These are phyloP conservation scores for Sitophilus oryzae DNA, from an alignment of 1,140 invertebrate species.

Conservation along the genomic window DNA sequence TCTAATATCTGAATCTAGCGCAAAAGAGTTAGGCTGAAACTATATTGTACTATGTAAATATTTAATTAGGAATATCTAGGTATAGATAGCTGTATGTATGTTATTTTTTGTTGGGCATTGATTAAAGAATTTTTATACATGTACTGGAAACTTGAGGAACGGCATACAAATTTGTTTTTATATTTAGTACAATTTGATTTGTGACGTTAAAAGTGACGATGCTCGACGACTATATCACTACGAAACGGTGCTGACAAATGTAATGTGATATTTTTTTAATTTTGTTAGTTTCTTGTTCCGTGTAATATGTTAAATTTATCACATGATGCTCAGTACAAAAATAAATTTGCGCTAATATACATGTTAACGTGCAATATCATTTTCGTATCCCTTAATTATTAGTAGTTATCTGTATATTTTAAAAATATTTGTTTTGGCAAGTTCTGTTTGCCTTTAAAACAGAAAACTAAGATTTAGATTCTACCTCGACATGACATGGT, in stretches of 20 bases:
- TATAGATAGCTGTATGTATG: conserved; percentile 36
- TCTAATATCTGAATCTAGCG: neutral
- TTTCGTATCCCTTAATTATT: conserved; percentile 25
- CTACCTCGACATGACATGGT: conserved; percentile 21
- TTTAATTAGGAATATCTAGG: conserved; percentile 10
- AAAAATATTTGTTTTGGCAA: conserved; percentile 10
- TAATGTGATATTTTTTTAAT: conserved; percentile 41
- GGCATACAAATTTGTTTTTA: conserved; percentile 1
- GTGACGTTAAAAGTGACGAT: conserved; percentile 6
- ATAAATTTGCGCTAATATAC: conserved; percentile 32
- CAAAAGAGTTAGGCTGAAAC: conserved; percentile 1
- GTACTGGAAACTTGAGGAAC: conserved; percentile 14
- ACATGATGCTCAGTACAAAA: conserved; percentile 41
- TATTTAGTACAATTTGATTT: neutral
- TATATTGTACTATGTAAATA: conserved; percentile 14
- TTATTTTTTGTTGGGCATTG: conserved; percentile 38
- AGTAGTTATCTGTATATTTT: conserved; percentile 18
- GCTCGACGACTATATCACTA: conserved; percentile 28
- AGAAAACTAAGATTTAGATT: conserved; percentile 18
- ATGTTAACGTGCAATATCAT: conserved; percentile 42
- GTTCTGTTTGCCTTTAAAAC: conserved; percentile 10
- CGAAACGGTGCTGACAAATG: conserved; percentile 39
- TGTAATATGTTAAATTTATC: conserved; percentile 35
- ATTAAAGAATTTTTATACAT: conserved; percentile 27
- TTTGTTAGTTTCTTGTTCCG: conserved; percentile 40